Evolutionary conservation across 2,888 invertebrate species (phyloP).

Genomic region (Furcula furcula): DNA sequence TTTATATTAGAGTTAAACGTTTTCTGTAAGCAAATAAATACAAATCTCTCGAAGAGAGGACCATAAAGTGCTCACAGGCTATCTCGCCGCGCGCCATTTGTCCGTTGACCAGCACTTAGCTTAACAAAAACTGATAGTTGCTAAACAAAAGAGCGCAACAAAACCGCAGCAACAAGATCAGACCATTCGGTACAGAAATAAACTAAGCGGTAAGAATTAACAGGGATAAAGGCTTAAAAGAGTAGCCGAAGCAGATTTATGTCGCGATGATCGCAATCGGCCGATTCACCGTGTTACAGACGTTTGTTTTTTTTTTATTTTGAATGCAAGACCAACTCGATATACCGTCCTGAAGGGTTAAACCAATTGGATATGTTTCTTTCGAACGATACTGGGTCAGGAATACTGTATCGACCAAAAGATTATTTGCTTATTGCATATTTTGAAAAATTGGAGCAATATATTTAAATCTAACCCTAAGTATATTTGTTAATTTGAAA

Average conservation of each 20-base stretch:
- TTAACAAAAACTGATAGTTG: constrained; percentile 81
- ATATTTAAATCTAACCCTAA: no score
- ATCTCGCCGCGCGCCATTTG: constrained; percentile 73
- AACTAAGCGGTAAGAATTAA: constrained; percentile 82
- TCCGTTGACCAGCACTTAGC: constrained; percentile 77
- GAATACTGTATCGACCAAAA: no score
- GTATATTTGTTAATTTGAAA: no score
- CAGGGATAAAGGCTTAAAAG: constrained; percentile 80
- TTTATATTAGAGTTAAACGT: constrained; percentile 31
- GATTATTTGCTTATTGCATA: no score
- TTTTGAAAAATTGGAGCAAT: no score
- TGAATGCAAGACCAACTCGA: constrained; percentile 47
- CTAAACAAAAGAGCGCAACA: constrained; percentile 75
- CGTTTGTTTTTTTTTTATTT: constrained; percentile 66
- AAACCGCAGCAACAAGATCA: constrained; percentile 69
- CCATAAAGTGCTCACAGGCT: constrained; percentile 41
- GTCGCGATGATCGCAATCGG: constrained; percentile 77
- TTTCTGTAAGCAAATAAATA: constrained; percentile 30
- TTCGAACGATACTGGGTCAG: neutral
- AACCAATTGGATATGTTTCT: constrained; percentile 14
- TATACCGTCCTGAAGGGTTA: constrained; percentile 38
- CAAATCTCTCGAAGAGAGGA: constrained; percentile 25
- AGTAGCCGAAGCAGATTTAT: constrained; percentile 81
- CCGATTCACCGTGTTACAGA: constrained; percentile 65
- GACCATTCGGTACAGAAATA: constrained; percentile 75